Base-by-base conservation (phyloP, 2,113 vertebrate genomes). In the Oenanthe melanoleuca region DNA sequence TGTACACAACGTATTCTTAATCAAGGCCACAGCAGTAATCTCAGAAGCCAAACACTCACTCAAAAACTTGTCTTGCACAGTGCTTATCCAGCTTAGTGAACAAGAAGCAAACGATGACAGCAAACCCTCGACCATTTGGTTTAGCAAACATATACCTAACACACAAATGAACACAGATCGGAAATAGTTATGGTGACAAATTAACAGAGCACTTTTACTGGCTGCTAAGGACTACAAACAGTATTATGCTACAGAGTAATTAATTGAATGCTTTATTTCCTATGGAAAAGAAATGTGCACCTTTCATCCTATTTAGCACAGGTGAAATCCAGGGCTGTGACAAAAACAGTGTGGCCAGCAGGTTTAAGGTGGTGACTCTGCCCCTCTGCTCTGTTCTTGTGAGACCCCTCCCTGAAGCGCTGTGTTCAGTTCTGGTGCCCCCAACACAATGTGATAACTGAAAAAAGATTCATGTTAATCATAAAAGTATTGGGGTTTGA, bases 101-200 rank as follows among this genome's bases (percentile, higher is more conserved):
- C 73, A 99, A 96, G 96, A 99, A 99, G 75, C 31, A 25, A 14
- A 80, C 89, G 34, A 99, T n/a, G 11, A 96, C 69, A 23, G 91
- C 80, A 96, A 99, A 98, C 0, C 97, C 98, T 37, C 75, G 82
- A 34, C 64, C 97, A 95, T 99, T 99, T 26, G 98, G 98, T 45
- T 82, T 97, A 73, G 97, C 97, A 92, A 99, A 99, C 98, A 98
- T 98, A 28, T 95, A 65, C 95, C 99, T 99, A 89, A 28, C 49
- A 45, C 50, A 59, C 11, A 93, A 86, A 88, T 3, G 82, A 81
- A 87, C 11, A 1, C 5, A 8, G 23, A 20, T 45, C 38, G 88
- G 45, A 22, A 82, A 3, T 12, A 49, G 44, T 5, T 4, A 57
- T 1, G 10, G 45, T 9, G 8, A 15, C 3, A 3, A 45, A 60